phyloP scores from a whole-genome alignment of 2,888 invertebrate species.

The Sylvicola fuscatus region DNA sequence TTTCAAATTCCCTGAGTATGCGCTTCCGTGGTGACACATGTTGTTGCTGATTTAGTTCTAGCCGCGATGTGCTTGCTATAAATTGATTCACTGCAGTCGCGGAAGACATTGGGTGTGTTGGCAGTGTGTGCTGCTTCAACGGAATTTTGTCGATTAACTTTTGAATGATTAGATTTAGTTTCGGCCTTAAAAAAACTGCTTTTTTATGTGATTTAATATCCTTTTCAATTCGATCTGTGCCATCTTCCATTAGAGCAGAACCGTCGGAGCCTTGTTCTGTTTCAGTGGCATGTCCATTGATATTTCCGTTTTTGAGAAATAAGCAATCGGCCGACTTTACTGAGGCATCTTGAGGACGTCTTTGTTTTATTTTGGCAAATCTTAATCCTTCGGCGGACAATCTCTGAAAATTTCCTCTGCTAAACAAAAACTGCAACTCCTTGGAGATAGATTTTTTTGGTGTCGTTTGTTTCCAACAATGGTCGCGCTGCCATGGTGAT shows the following conservation, averaged over 20 bases:
- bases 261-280: background rate
- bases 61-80: conserved; percentile 16
- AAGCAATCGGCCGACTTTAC: conserved; percentile 5
- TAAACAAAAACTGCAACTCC: conserved; percentile 5
- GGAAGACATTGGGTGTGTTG: conserved; percentile 12
- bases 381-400: conserved; percentile 2
- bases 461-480: conserved; percentile 68
- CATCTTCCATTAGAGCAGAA: conserved; percentile 4
- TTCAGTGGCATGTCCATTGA: conserved; percentile 3
- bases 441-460: conserved; percentile 54
- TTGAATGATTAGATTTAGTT: conserved; percentile 22
- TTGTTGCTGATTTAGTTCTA: conserved; percentile 19
- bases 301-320: conserved; percentile 4
- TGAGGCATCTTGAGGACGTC: conserved; percentile 41
- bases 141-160: conserved; percentile 22
- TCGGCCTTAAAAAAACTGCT: conserved; percentile 13
- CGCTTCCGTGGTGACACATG: conserved; percentile 63
- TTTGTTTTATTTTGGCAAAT: conserved; percentile 30
- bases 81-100: conserved; percentile 14
- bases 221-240: conserved; percentile 1
- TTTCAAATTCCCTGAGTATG: conserved; percentile 61
- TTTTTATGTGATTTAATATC: conserved; percentile 1
- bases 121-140: conserved; percentile 13
- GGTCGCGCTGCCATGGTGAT: conserved; percentile 78
- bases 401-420: background rate